Base-by-base conservation (phyloP, 2,113 vertebrate species). In the Herpailurus yagouaroundi region DNA sequence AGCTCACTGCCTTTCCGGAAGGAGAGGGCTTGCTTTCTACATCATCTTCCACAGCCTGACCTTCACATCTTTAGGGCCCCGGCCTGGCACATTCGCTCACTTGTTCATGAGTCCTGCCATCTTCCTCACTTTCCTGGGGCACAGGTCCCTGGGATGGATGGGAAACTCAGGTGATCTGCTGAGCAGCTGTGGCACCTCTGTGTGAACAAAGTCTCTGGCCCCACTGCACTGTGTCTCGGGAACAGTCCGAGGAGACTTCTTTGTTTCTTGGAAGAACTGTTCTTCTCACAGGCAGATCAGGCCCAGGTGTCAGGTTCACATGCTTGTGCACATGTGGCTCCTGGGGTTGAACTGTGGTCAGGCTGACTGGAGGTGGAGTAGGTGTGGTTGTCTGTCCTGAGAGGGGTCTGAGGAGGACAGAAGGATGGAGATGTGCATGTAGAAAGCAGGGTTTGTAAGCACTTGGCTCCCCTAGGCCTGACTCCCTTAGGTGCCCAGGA, bases 361-460 rank as follows among this genome's bases (percentile, higher is more conserved):
- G 5, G 50, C 48, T 7, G 18, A 23, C 0, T 21, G 69, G 36
- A 36, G 64, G 6, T 68, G 21, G 45, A 68, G 36, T 21, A 29
- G 3, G 18, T 45, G 1, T 9, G 0, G 66, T 23, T 25, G 14
- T 52, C 50, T 38, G 15, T 31, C 55, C 79, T n/a, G 29, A 4
- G 36, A 50, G 13, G n/a, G 15, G 3, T 25, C 41, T 55, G 50
- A 15, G 33, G 63, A 81, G 48, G 45, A 21, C 1, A 5, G 57
- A 1, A 0, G 14, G 8, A 21, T 31, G 10, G 31, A 50, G 52
- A 6, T 0, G 0, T 29, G 9, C 0, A 0, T 48, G 7, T 50
- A 21, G 57, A 69, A 60, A 60, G 29, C 64, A 27, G 31, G 13
- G 0, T 33, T 21, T 6, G 50, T 80, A 21, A 69, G 33, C 27